Conservation (phyloP, 2,888 invertebrate species). For the Plutella xylostella region DNA sequence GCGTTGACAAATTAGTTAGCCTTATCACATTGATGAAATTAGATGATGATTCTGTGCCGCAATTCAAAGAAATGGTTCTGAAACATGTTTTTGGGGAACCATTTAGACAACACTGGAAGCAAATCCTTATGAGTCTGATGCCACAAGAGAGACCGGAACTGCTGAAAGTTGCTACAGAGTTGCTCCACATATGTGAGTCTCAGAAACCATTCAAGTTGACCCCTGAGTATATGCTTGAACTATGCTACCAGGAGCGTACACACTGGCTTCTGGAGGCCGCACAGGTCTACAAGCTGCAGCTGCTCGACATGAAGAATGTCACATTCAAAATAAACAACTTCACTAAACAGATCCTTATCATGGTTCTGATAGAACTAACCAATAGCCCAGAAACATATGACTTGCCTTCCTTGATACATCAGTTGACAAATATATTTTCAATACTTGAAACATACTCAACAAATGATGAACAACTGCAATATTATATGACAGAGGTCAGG, state of each 20-base stretch:
- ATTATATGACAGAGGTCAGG: constrained; percentile 61
- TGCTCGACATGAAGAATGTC: constrained; percentile 57
- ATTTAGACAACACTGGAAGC: constrained; percentile 51
- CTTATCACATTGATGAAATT: constrained; percentile 46
- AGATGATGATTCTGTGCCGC: constrained; percentile 34
- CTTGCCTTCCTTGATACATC: constrained; percentile 50
- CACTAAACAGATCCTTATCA: constrained; percentile 60
- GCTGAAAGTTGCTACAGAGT: constrained; percentile 37
- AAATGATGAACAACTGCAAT: constrained; percentile 50
- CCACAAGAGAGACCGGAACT: constrained; percentile 47
- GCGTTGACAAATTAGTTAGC: constrained; percentile 44
- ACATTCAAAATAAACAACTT: constrained; percentile 62
- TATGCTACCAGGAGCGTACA: constrained; percentile 58
- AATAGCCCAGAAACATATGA: constrained; percentile 60
- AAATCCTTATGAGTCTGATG: constrained; percentile 52
- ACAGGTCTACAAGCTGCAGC: constrained; percentile 51
- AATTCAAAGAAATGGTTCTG: constrained; percentile 39
- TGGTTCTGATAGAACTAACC: constrained; percentile 60
- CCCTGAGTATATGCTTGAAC: constrained; percentile 60
- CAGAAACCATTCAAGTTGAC: constrained; percentile 56
- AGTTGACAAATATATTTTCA: constrained; percentile 57
- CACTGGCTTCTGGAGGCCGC: constrained; percentile 63
- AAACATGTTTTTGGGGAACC: constrained; percentile 42
- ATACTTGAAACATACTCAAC: constrained; percentile 56
- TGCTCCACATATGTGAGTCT: constrained; percentile 49